Evolutionary conservation across 2,113 vertebrate species (phyloP).

Genomic region (Bubalus kerabau): DNA sequence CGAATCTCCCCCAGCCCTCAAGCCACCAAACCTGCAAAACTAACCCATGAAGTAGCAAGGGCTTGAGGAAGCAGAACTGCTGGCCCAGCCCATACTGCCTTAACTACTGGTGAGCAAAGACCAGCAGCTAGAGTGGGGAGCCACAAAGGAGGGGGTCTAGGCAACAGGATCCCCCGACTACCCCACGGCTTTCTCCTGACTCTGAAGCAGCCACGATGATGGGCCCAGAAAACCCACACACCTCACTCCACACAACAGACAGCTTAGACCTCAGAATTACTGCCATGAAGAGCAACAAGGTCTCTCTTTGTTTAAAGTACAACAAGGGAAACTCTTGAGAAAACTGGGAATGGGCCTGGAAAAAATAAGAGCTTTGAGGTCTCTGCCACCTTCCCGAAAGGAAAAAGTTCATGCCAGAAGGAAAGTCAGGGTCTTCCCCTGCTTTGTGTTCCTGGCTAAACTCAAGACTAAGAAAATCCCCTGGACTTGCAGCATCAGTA

Average conservation of each 20-base stretch:
- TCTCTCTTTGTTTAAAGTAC: constrained; percentile 1
- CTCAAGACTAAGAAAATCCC: constrained; percentile 73
- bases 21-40: constrained; percentile 36
- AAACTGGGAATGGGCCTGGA: constrained; percentile 57
- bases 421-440: constrained; percentile 70
- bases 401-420: constrained; percentile 78
- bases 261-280: constrained; percentile 37
- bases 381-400: constrained; percentile 68
- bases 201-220: constrained; percentile 38
- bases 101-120: constrained; percentile 3
- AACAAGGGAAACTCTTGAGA: constrained; percentile 51
- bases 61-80: not conserved
- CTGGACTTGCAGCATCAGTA: constrained; percentile 73
- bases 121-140: not conserved
- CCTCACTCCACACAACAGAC: not conserved
- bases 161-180: not conserved
- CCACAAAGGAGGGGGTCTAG: constrained; percentile 14
- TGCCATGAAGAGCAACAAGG: constrained; percentile 63
- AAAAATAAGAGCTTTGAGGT: constrained; percentile 59
- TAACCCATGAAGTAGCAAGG: constrained; percentile 8
- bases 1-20: not conserved
- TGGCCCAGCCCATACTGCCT: constrained; percentile 6
- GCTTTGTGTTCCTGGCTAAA: constrained; percentile 68
- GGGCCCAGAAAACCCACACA: constrained; percentile 23
- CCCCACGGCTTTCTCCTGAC: constrained; percentile 48